Evolutionary conservation across 2,888 invertebrate species (phyloP), one percentile per base, ranked within the genome.

Genomic region (Lasioglossum calceatum): DNA sequence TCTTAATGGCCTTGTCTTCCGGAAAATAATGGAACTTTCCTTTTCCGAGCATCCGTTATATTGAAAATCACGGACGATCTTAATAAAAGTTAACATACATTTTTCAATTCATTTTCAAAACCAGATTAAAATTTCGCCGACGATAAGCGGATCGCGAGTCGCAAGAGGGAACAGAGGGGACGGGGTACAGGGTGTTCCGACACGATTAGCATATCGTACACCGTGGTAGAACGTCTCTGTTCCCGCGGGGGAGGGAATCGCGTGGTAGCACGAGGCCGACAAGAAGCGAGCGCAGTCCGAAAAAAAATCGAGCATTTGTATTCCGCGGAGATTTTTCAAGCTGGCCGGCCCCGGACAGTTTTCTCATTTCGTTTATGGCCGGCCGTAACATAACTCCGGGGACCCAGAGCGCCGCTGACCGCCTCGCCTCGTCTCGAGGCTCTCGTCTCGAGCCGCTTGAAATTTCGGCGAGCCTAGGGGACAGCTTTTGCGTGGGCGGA

Each of bases 351-450:
- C 90, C 27, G 93, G 92, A 93, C 94, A 93, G 93, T 94, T 94
- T 94, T 94, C 94, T 95, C 93, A 94, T 95, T 94, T 94, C 94
- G 93, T 94, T 95, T 94, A 95, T 94, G 93, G 93, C 91, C 91
- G 92, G 90, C 92, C 92, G 90, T 94, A 94, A 94, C 93, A 94
- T 94, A 94, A 94, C 93, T 94, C 93, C 90, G 86, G 76, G 23
- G 85, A 90, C 91, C 91, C 84, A 92, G 61, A 16, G 92, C 90
- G 91, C 92, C 83, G 88, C 88, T 80, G 85, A 71, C 78, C 79
- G 73, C 12, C 72, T 61, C 61, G 61, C 61, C 61, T 61, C 32
- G 54, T n/a, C 54, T n/a, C 54, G 54, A 23, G 78, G 23, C 50
- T 54, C 23, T 54, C 54, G 54, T 54, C 54, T 54, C 54, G n/a